Percentiles rank a stretch among this genome's conserved stretches.
These are phyloP conservation scores for Lycocorax pyrrhopterus DNA, from an alignment of 2,113 vertebrate genomes.

Conservation along the genomic window DNA sequence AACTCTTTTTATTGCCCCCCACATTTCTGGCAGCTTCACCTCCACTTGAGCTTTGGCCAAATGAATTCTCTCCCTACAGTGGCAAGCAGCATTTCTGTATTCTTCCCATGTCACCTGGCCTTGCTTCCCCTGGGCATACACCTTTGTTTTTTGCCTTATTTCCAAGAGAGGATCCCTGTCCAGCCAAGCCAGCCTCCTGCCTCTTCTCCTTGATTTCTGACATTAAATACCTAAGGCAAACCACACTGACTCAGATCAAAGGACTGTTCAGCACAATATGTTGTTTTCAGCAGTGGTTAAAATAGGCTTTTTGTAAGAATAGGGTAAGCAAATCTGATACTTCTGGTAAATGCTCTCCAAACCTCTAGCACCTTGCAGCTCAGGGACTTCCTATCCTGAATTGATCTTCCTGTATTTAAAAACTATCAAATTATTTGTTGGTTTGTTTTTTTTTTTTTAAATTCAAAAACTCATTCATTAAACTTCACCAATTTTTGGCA, in stretches of 20 bases:
- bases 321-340: not conserved
- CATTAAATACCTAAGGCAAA: not conserved
- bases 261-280: not conserved
- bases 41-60: not conserved
- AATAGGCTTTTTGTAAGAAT: not conserved
- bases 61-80: not conserved
- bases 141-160: not conserved
- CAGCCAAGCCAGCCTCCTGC: not conserved
- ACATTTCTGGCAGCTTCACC: not conserved
- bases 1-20: not conserved
- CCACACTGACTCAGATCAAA: not conserved
- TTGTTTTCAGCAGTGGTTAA: not conserved
- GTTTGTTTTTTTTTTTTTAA: not conserved
- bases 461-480: not conserved
- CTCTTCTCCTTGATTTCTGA: not conserved
- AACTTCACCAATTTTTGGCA: not conserved
- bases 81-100: not conserved
- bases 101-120: not conserved
- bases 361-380: not conserved
- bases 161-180: not conserved
- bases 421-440: not conserved
- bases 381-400: not conserved
- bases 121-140: not conserved
- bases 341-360: not conserved
- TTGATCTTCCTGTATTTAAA: not conserved